Base-by-base conservation (phyloP, 2,888 invertebrate genomes). In the Acanthosepion esculentum region DNA sequence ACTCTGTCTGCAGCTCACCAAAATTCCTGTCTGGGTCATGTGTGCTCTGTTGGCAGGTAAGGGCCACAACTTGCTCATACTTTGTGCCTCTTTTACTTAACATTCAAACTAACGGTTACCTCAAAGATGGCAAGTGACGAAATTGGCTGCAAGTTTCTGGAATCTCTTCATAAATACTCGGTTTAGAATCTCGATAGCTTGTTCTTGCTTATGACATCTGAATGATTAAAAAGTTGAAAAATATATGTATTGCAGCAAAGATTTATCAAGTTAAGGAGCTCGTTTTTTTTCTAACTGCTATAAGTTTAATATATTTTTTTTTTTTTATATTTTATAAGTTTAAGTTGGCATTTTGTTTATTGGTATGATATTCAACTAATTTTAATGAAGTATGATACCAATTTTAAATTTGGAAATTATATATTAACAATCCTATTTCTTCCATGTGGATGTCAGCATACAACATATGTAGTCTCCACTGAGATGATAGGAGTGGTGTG, bases 11-110 rank as follows among this genome's bases (percentile, higher is more conserved):
- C 94, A 94, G 55, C 94, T 94, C 64, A 64, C 94, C 41, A 94
- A 94, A 94, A 94, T 94, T 94, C 94, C 94, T 94, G 94, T 94
- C 94, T 94, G 94, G 94, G 94, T 94, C 94, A 94, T 94, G 94
- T 59, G 94, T 64, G 94, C 59, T 94, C 94, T 64, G 48, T 48
- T 94, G 94, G 55, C 94, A 94, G 94, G 94, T 94, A 94, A 94
- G 94, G 94, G 94, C 94, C 50, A 94, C 59, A 94, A 94, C 94
- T 94, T 94, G 94, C 94, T 94, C 55, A 29, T 55, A 94, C 94
- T 64, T 59, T 33, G n/a, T 78, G 78, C n/a, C 78, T n/a, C n/a
- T 78, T 78, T 78, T 78, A 78, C 78, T 78, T 78, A 78, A 78
- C 78, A n/a, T 33, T 78, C 78, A 78, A 78, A 78, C 59, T 23